Evolutionary conservation across 2,113 vertebrate genomes (phyloP), one percentile per base, ranked within the genome.

Genomic region (Sinocyclocheilus rhinocerous): DNA sequence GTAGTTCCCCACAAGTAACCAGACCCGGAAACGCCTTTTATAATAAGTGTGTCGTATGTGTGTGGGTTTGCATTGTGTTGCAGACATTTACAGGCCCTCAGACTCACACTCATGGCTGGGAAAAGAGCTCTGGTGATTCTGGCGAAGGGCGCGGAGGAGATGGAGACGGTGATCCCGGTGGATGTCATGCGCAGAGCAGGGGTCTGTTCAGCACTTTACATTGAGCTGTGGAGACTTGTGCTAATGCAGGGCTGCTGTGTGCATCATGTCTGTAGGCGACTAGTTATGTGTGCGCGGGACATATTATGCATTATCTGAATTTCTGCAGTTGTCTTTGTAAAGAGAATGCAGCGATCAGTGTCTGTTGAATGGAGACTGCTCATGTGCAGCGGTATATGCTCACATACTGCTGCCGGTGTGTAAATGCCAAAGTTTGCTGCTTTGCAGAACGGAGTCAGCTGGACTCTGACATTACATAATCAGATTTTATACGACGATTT

Each of bases 91-190:
- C 0, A 15, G 67, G 52, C 22, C 42, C 42, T 29, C 18, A 1
- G 80, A 29, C 24, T 18, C 26, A n/a, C 59, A 87, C 86, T 48
- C 3, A 99, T 99, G 98, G 96, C 96, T 50, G 95, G 95, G 0
- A 99, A 99, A 89, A 95, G 95, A 85, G 98, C 97, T 0, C 79
- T 99, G 87, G 96, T 99, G 26, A 98, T 99, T 89, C 87, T 99
- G 81, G 95, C 98, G 20, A 97, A 97, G 88, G 98, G 98, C 4
- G 97, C 97, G 8, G 98, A 99, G 91, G 98, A 99, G 90, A 99
- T 99, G 96, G 98, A 99, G 86, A 98, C 97, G 0, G 97, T 99
- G 20, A 97, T 99, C 52, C 97, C 98, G 0, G 97, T 97, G 85
- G 97, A 99, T 87, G 87, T 99, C 77, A 96, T 99, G 97, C 96